Conservation (phyloP, 2,113 vertebrate species). For the Ascaphus truei region DNA sequence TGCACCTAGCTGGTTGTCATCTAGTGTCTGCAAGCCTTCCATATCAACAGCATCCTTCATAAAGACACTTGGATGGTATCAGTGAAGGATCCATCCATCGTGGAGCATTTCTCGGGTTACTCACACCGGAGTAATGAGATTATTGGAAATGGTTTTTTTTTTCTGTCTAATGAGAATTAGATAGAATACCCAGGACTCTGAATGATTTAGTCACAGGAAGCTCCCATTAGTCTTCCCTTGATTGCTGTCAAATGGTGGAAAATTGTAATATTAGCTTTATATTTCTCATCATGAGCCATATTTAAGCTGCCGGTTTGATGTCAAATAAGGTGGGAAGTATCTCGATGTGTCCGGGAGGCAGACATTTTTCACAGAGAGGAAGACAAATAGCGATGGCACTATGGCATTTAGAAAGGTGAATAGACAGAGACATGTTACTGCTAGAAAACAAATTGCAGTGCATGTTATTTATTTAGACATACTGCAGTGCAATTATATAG, state of each 20-base stretch:
- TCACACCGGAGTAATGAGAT: constrained; percentile 15
- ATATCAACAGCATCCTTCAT: constrained; percentile 10
- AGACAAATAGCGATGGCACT: constrained; percentile 15
- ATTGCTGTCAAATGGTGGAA: constrained; percentile 34
- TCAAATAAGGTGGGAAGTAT: constrained; percentile 30
- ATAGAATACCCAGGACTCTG: constrained; percentile 9
- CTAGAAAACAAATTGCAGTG: constrained; percentile 9
- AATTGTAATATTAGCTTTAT: constrained; percentile 33
- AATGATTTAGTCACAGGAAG: constrained; percentile 28
- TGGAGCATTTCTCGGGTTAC: background rate
- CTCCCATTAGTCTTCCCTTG: constrained; percentile 21
- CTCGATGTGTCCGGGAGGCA: constrained; percentile 5
- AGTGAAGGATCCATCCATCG: constrained; percentile 6
- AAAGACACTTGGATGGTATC: constrained; percentile 3
- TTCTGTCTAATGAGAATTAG: constrained; percentile 18
- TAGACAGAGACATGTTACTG: constrained; percentile 17
- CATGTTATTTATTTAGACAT: constrained; percentile 12
- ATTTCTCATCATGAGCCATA: constrained; percentile 26
- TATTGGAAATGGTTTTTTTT: constrained; percentile 16
- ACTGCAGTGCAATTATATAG: background rate
- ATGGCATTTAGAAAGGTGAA: constrained; percentile 23
- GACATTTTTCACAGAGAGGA: constrained; percentile 22
- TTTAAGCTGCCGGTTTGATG: constrained; percentile 10
- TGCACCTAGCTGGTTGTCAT: background rate
- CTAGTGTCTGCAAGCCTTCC: background rate